These are phyloP conservation scores for Pteruthius melanotis DNA, from an alignment of 2,113 vertebrate genomes.

Conservation along the genomic window DNA sequence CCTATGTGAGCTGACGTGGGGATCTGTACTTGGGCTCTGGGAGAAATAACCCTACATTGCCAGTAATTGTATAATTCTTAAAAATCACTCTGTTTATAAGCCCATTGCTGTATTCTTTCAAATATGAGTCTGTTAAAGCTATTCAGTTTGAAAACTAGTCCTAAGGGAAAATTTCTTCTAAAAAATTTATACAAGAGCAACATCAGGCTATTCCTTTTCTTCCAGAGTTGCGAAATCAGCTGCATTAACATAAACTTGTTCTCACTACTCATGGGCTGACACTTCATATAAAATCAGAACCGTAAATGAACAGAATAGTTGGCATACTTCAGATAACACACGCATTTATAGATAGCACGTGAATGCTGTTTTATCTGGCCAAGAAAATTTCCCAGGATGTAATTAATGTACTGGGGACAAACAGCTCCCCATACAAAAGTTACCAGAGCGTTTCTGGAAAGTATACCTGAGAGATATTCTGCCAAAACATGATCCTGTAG, in stretches of 20 bases:
- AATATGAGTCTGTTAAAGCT: not conserved
- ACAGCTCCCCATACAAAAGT: not conserved
- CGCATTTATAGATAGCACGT: not conserved
- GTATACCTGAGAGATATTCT: not conserved
- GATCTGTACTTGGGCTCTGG: not conserved
- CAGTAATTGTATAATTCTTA: not conserved
- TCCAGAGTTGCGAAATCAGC: not conserved
- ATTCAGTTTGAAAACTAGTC: not conserved
- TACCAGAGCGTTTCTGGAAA: not conserved
- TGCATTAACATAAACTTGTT: conserved; percentile 33
- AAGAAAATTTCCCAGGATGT: not conserved
- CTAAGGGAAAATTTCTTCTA: not conserved
- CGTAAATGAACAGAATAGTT: not conserved
- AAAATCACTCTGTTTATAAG: not conserved
- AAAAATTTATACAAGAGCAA: not conserved
- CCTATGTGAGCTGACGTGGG: fast-evolving
- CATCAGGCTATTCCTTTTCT: not conserved
- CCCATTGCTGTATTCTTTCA: not conserved
- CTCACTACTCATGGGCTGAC: not conserved
- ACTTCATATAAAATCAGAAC: not conserved
- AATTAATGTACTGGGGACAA: not conserved
- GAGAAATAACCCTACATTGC: not conserved
- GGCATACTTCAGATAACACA: conserved; percentile 9
- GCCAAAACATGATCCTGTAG: not conserved
- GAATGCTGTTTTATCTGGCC: not conserved